Evolutionary conservation across 1,140 invertebrate genomes (phyloP), one percentile per base, ranked within the genome.

Genomic region (Brachionus angularis): DNA sequence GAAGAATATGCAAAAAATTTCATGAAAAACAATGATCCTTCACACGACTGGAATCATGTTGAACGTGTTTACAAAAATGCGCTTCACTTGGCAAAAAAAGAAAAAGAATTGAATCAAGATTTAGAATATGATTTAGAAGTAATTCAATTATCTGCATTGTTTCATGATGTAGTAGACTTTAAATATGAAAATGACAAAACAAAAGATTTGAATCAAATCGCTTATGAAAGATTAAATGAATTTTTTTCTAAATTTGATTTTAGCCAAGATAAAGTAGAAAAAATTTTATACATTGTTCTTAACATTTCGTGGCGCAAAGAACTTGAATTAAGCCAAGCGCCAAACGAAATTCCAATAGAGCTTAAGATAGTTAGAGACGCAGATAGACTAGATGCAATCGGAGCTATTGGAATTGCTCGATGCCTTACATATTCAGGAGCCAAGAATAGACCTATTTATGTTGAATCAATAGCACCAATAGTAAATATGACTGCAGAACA

Each of bases 41-140:
- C 62, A n/a, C 62, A 67, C n/a, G 62, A 67, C 16, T 67, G 62
- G 62, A 47, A 46, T 34, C 62, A 67, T 46, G 62, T 67, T 2
- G 39, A 67, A 34, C 39, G 62, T 27, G 62, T 67, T 7, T 31
- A 47, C 14, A 46, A 67, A 46, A 67, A 27, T 18, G 39, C 62
- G 14, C 8, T 47, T 8, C 8, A 25, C 5, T 47, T 67, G 21
- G 5, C 29, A 5, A 23, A 50, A 46, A 7, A 29, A 14, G 62
- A 67, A 50, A 67, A 47, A 29, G 21, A 46, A 10, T 16, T 58
- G 5, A 31, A 58, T 36, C 29, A 5, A n/a, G 23, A 21, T 29
- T 21, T 47, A 25, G 21, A 5, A 2, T 46, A 31, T 21, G 62
- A 67, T 44, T 27, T 67, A 29, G 42, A 67, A 25, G 21, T 67